Conservation (phyloP, 1,140 invertebrate genomes). For the Sinella curviseta region DNA sequence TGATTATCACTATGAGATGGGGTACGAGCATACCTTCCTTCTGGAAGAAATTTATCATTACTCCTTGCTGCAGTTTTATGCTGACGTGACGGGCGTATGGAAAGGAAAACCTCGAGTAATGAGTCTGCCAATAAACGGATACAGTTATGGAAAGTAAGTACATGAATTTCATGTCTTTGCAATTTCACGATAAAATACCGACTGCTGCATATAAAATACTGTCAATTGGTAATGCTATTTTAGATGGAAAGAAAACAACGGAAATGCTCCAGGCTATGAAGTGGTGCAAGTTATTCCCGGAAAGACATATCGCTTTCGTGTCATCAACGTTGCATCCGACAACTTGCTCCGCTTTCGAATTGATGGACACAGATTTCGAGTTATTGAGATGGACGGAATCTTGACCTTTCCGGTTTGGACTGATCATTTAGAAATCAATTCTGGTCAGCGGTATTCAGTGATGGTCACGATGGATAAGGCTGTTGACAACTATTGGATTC, state of each 20-base stretch:
- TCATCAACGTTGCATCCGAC: neutral
- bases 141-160: neutral
- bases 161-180: no score
- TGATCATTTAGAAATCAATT: constrained; percentile 38
- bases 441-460: constrained; percentile 36
- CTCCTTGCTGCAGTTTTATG: neutral
- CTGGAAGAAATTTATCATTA: neutral
- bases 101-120: neutral
- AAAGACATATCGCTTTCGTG: constrained; percentile 15
- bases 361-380: constrained; percentile 18
- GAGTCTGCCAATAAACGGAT: neutral
- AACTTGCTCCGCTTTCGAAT: neutral
- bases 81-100: neutral
- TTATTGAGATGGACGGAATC: constrained; percentile 36
- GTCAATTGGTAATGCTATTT: no score
- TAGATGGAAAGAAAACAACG: neutral
- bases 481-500: constrained; percentile 36
- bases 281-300: neutral
- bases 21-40: neutral
- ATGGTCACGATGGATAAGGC: constrained; percentile 37
- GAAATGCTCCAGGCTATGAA: neutral
- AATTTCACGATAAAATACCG: no score
- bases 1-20: constrained; percentile 14
- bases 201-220: no score
- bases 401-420: constrained; percentile 21